Evolutionary conservation across 2,113 vertebrate genomes (phyloP), one percentile per base, ranked within the genome.

Genomic region (Brachyhypopomus gauderio): DNA sequence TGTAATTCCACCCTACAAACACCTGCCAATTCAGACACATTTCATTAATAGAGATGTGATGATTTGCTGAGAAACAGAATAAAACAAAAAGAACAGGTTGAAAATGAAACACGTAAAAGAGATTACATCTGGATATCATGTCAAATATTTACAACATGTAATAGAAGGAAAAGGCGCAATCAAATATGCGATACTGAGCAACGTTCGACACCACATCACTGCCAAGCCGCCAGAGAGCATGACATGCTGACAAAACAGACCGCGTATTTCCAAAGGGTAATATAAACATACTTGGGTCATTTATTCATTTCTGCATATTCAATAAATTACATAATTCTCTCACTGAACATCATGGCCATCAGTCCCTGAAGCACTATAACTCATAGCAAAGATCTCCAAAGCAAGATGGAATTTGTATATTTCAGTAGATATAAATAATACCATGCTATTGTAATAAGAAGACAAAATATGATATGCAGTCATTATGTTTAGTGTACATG

Each of bases 391-490:
- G 34, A 72, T 56, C 66, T 81, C 22, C 20, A 63, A 72, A 77
- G 63, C 67, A 73, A 77, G 70, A 78, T 48, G 56, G 59, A 41
- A 59, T 36, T 90, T 88, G 88, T 76, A 64, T 91, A 79, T 84
- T 75, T 58, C 74, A 60, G 74, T 27, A 74, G 55, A 77, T 83
- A 75, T 70, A 67, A 84, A 81, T 58, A 80, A 89, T 83, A 36
- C 84, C 94, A 95, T 95, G 94, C 93, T 5, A 88, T 89, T 88
- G 88, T 89, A 4, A 88, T 34, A 93, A 91, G 91, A 92, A 89
- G 82, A 87, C 45, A 41, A 90, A 92, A 81, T 90, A 90, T 89
- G 91, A 89, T 87, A 89, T 90, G 93, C 90, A 92, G 90, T 93
- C 92, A 70, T 74, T 67, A 30, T 66, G 6, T 56, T 66, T 52